Evolutionary conservation across 1,140 invertebrate genomes (phyloP).

Genomic region (Cotesia chilonis): DNA sequence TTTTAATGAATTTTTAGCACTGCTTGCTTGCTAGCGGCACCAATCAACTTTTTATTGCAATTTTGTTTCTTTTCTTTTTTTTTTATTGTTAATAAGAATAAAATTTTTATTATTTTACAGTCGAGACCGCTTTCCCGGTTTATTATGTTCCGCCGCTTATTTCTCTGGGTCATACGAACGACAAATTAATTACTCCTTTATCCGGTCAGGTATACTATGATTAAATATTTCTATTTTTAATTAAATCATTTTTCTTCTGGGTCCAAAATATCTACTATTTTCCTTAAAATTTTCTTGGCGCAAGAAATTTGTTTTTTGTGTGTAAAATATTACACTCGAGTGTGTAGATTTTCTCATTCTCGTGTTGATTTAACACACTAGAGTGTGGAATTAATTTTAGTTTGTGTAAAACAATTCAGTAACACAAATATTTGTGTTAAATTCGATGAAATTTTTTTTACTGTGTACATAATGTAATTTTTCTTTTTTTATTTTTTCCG

Average conservation of each 20-base stretch:
- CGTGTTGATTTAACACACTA: too few relatives aligned
- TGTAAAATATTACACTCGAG: too few relatives aligned
- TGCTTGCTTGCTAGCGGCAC: background rate
- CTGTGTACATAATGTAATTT: background rate
- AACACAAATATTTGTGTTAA: constrained; percentile 12
- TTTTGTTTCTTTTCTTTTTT: background rate
- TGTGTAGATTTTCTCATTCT: too few relatives aligned
- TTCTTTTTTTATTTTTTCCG: constrained; percentile 13
- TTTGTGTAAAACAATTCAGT: too few relatives aligned
- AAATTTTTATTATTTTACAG: constrained; percentile 44
- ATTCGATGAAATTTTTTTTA: background rate
- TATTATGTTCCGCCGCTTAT: constrained; percentile 53
- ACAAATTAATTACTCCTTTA: constrained; percentile 46
- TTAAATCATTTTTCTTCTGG: too few relatives aligned
- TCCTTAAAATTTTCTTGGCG: too few relatives aligned
- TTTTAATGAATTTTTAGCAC: constrained; percentile 4
- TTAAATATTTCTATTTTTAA: background rate
- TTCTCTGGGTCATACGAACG: constrained; percentile 44
- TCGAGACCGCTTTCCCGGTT: constrained; percentile 55
- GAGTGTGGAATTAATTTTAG: too few relatives aligned
- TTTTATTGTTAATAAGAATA: background rate
- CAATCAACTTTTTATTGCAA: background rate
- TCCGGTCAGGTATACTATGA: constrained; percentile 54
- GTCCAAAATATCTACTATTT: too few relatives aligned
- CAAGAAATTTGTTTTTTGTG: too few relatives aligned